phyloP scores from a whole-genome alignment of 2,113 vertebrate species.

The Saguinus midas region DNA sequence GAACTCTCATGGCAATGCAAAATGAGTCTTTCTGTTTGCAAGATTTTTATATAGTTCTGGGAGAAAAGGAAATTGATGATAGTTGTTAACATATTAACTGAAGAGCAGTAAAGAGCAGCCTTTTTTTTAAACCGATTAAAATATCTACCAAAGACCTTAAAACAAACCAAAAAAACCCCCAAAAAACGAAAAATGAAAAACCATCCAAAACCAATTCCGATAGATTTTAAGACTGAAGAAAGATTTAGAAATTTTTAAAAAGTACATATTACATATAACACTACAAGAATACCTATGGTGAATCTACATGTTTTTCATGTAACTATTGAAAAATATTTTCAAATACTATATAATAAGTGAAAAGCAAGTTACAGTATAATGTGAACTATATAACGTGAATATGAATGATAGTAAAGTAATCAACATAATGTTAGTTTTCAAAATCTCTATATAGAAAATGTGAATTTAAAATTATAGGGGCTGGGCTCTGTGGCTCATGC shows the following conservation, averaged over 20 bases:
- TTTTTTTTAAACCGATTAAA: not conserved
- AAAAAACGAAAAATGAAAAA: too few relatives aligned
- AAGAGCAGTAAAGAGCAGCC: not conserved
- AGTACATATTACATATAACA: not conserved
- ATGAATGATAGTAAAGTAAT: not conserved
- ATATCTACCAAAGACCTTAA: not conserved
- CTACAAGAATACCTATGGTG: not conserved
- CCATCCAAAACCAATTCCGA: too few relatives aligned
- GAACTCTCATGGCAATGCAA: fast-evolving
- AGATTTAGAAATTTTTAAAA: not conserved
- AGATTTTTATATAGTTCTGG: too few relatives aligned
- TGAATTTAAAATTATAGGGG: not conserved
- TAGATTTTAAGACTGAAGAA: constrained; percentile 7
- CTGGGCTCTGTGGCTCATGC: too few relatives aligned
- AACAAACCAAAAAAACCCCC: not conserved
- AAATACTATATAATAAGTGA: not conserved
- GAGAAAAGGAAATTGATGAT: not conserved
- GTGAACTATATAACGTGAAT: not conserved
- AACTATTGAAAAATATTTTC: not conserved
- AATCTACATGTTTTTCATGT: not conserved
- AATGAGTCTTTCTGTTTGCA: not conserved
- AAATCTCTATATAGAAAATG: not conserved
- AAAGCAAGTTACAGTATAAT: not conserved
- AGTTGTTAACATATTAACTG: not conserved
- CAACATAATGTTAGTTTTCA: not conserved